A percentile compares a stretch with the other conserved stretches of the same genome.
Evolutionary conservation across 2,888 invertebrate species (phyloP).

Genomic region (Crematogaster levior): DNA sequence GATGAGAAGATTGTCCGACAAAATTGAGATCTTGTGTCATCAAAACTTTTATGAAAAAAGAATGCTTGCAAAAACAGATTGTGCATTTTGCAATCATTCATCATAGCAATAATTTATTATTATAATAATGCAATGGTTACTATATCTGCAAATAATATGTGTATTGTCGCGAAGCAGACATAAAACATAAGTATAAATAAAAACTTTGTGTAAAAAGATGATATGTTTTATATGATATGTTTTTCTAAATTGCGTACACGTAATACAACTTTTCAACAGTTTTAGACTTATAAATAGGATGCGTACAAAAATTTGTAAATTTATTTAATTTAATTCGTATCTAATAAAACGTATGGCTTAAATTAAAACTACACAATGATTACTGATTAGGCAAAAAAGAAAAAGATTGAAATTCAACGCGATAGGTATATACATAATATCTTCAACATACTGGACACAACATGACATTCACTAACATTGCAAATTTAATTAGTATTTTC

Average conservation of each 20-base stretch:
- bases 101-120: no score
- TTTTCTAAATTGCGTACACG: slow-evolving; percentile 2
- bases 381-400: background rate
- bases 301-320: background rate
- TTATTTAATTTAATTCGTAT: background rate
- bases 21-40: slow-evolving; percentile 11
- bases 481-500: slow-evolving; percentile 9
- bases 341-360: background rate
- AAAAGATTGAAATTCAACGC: slow-evolving; percentile 1
- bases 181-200: background rate
- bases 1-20: slow-evolving; percentile 28
- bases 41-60: background rate
- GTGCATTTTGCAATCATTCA: background rate
- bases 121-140: background rate
- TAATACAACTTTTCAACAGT: background rate
- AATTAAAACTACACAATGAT: background rate
- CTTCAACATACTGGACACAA: background rate
- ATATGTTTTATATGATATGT: background rate
- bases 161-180: background rate
- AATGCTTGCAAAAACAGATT: background rate
- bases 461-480: background rate
- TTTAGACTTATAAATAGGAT: background rate
- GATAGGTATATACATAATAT: background rate
- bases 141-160: background rate
- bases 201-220: background rate